Base-by-base conservation (phyloP, 2,888 invertebrate species). In the Creontiades dilutus region DNA sequence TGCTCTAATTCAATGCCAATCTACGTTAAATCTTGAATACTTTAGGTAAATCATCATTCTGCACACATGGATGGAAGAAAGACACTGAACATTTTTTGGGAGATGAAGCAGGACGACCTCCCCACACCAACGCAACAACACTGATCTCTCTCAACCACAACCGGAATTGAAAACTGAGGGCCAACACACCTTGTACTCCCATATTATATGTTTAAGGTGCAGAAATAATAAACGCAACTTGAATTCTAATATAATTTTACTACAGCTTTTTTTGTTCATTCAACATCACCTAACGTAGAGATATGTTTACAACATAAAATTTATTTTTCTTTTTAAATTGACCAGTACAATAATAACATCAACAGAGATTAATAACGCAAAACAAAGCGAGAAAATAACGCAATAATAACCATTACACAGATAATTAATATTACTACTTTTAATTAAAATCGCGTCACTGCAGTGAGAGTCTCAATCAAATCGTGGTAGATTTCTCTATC, bases 241-340 rank as follows among this genome's bases (percentile, higher is more conserved):
- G 68, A 12, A 80, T 7, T 80, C 80, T 80, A 82, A 19, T 48
- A 82, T 82, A 52, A 52, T 86, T 86, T 86, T 86, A 86, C 86
- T 86, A 86, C 86, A 47, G 68, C 86, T 68, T 76, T 78, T 82
- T 85, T 76, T 88, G 78, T 78, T 80, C 78, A 76, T 88, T 52
- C 78, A 88, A 88, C 88, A n/a, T n/a, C n/a, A 47, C n/a, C 23
- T 76, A 88, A 86, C 55, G 37, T 88, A 80, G 11, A 88, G 76
- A 88, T 88, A 88, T 78, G 88, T 78, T 78, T 78, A 88, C 78
- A 88, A 88, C 88, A 88, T 88, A 88, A 88, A 68, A 19, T 55
- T 52, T 46, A 14, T n/a, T 27, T 52, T 82, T 11, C 9, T 16
- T 46, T 61, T 85, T 61, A 68, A 85, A 85, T 85, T 57, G 85